Conservation (phyloP, 2,888 invertebrate genomes). For the Ashinkailepas kermadecensis region DNA sequence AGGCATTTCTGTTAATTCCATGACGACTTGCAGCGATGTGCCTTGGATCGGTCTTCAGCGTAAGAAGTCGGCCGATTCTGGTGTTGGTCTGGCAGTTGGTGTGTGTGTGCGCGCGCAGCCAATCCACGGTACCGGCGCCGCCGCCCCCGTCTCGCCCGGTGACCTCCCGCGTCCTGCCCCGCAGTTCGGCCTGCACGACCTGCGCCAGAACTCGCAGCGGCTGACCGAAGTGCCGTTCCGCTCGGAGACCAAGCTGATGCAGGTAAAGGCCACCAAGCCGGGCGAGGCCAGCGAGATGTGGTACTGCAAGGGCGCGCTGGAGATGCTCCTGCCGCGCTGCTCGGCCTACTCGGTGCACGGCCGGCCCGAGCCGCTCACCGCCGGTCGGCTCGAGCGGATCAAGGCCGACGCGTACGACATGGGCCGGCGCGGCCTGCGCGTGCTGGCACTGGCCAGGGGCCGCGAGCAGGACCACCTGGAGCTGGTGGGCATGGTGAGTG, state of each 20-base stretch:
- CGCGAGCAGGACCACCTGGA: constrained; percentile 6
- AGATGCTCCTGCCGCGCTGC: constrained; percentile 79
- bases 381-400: constrained; percentile 45
- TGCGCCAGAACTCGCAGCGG: constrained; percentile 69
- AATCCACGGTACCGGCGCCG: no score
- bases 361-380: constrained; percentile 59
- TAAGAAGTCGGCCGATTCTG: no score
- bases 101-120: no score
- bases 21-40: no score
- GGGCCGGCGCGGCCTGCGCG: constrained; percentile 34
- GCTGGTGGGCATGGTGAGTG: constrained; percentile 24
- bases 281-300: constrained; percentile 53
- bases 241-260: constrained; percentile 98
- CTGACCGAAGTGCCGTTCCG: constrained; percentile 94
- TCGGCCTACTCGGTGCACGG: constrained; percentile 72
- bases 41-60: no score
- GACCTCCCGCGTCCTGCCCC: background rate
- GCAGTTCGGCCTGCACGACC: constrained; percentile 71
- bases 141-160: background rate
- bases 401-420: constrained; percentile 56
- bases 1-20: no score
- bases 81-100: no score
- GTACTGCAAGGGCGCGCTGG: constrained; percentile 93
- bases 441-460: constrained; percentile 25
- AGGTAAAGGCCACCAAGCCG: constrained; percentile 63